Conservation (phyloP, 2,888 invertebrate species). For the Saturnia pavonia region DNA sequence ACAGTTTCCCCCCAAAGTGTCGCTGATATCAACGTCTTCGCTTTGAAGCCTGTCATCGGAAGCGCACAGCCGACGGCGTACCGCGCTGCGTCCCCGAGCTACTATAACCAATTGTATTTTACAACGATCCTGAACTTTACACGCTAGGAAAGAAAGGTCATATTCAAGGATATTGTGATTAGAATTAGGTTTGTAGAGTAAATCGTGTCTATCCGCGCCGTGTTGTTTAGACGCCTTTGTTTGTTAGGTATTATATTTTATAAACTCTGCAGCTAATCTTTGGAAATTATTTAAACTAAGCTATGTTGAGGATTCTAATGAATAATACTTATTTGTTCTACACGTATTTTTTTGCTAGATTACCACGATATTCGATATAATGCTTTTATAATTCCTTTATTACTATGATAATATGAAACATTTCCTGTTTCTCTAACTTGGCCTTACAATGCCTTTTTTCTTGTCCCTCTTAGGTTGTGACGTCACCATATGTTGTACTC, state of each 20-base stretch:
- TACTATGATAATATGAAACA: neutral
- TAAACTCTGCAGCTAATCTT: constrained; percentile 19
- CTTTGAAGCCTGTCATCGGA: constrained; percentile 46
- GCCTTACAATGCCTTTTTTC: too few relatives aligned
- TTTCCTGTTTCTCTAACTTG: neutral
- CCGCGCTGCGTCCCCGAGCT: constrained; percentile 40
- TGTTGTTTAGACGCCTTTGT: constrained; percentile 48
- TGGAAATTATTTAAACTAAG: constrained; percentile 8
- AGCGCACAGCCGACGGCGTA: constrained; percentile 46
- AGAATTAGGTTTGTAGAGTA: constrained; percentile 24
- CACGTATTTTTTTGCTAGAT: neutral
- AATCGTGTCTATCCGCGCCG: constrained; percentile 47
- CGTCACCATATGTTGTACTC: too few relatives aligned
- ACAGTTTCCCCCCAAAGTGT: constrained; percentile 36
- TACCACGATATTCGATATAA: neutral
- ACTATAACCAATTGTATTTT: constrained; percentile 27
- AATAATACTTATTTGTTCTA: neutral
- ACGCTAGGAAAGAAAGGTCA: constrained; percentile 31
- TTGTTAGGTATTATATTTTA: constrained; percentile 23
- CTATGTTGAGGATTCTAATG: neutral
- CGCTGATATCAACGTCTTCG: constrained; percentile 47
- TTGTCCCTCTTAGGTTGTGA: too few relatives aligned
- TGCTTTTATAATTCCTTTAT: neutral
- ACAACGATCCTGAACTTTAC: constrained; percentile 27
- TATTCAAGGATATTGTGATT: neutral